Percentiles rank a stretch among this genome's conserved stretches.
Conservation (phyloP, 2,113 vertebrate species). For the Equus quagga region DNA sequence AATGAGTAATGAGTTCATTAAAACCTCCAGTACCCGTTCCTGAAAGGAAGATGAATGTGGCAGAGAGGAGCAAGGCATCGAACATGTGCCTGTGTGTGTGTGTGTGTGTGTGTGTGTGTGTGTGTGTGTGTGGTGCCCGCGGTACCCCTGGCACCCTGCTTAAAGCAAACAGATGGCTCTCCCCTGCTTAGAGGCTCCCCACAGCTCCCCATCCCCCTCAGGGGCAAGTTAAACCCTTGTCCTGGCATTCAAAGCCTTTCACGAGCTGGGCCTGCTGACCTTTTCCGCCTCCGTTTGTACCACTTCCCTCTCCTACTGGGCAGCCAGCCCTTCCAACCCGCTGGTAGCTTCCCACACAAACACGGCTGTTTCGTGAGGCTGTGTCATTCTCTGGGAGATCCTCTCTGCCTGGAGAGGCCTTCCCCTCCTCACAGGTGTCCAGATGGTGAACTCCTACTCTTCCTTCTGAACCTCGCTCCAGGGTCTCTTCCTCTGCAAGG, state of each 20-base stretch:
- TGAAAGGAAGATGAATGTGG: constrained; percentile 77
- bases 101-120: no score
- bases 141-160: background rate
- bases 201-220: background rate
- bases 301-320: background rate
- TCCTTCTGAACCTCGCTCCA: background rate
- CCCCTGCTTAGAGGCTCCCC: background rate
- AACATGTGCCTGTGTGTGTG: fast-evolving
- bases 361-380: background rate
- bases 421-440: background rate
- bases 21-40: constrained; percentile 53
- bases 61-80: background rate
- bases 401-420: background rate
- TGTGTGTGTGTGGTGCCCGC: background rate
- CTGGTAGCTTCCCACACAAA: background rate
- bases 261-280: background rate
- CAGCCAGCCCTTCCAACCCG: background rate
- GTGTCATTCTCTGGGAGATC: background rate
- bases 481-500: background rate
- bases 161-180: background rate
- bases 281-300: background rate
- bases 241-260: background rate
- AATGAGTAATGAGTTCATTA: constrained; percentile 84
- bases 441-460: background rate
- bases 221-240: background rate